Percentiles rank a stretch among this genome's conserved stretches.
These are phyloP conservation scores for Coptodon rendalli DNA, from an alignment of 2,113 vertebrate genomes.

Conservation along the genomic window DNA sequence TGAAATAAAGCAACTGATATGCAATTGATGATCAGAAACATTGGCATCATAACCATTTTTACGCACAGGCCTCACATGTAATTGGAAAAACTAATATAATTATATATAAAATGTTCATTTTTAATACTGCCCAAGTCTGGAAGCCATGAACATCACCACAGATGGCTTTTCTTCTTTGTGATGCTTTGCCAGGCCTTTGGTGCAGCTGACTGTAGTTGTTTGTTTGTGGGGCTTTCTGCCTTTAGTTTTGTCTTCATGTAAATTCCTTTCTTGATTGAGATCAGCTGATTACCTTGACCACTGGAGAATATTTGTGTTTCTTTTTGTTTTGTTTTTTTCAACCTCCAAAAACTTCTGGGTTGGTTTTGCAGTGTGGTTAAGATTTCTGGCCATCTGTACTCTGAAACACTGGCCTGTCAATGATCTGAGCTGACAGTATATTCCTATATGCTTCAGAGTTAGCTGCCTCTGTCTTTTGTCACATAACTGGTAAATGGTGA, in stretches of 20 bases:
- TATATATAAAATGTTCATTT: neutral
- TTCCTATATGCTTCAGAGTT: neutral
- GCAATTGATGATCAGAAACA: neutral
- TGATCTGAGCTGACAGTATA: neutral
- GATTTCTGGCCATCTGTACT: neutral
- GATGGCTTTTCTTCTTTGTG: neutral
- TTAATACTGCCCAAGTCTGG: neutral
- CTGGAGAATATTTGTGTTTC: neutral
- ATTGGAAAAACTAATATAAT: neutral
- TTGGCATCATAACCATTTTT: neutral
- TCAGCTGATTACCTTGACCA: neutral
- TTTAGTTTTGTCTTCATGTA: neutral
- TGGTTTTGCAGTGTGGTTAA: neutral
- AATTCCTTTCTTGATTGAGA: neutral
- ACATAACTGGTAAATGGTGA: neutral
- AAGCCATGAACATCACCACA: neutral
- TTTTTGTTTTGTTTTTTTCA: neutral
- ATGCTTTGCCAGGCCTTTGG: neutral
- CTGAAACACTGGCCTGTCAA: neutral
- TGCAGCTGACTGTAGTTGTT: neutral
- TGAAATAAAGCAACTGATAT: neutral
- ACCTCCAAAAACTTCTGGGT: neutral
- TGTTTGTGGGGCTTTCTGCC: neutral
- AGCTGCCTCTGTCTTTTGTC: neutral
- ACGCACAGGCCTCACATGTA: neutral